Evolutionary conservation across 64 coral and sea anemone species (phyloP), one percentile per base, ranked within the genome.

Genomic region (Stichodactyla helianthus): DNA sequence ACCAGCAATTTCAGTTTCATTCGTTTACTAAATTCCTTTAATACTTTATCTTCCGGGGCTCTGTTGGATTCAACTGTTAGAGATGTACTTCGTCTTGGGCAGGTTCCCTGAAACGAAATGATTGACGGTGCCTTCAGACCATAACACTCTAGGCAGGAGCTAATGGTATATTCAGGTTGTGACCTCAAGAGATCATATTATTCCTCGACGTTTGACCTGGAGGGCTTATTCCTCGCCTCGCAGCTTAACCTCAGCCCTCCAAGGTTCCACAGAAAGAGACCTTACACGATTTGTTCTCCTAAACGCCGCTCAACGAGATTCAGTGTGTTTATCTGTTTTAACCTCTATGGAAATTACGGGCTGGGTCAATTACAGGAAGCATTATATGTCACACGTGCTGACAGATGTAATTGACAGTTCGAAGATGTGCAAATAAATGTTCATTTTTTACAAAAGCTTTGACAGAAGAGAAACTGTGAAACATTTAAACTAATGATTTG

Each of bases 391-490:
- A 81, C 4, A 81, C 1, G 1, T 81, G 78, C 52, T 81, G 78
- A 81, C 78, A 81, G 78, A 81, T 81, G 2, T 52, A 81, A 81
- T 81, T 81, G 78, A 81, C 78, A 54, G 35, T 20, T 12, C 15
- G 16, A 81, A 26, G 12, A 74, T 74, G 25, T 31, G 68, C 68
- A 74, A 26, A 74, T 74, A 74, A 74, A 74, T 74, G 20, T 31
- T 74, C 25, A 31, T n/a, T 11, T 74, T 23, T 74, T 74, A 74
- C 68, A 74, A 74, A 74, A 13, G 68, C 4, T 74, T 74, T 74
- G 68, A 74, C 68, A 31, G 68, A 74, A 74, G 22, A 28, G 23
- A 74, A 74, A 74, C 68, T 28, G 68, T 27, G 10, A 74, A 74
- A 74, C 68, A 31, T 74, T 31, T 10, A 74, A 25, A 74, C 26